Percentiles rank a stretch among this genome's conserved stretches.
Conservation (phyloP, 2,113 vertebrate species). For the Baryphthengus martii region DNA sequence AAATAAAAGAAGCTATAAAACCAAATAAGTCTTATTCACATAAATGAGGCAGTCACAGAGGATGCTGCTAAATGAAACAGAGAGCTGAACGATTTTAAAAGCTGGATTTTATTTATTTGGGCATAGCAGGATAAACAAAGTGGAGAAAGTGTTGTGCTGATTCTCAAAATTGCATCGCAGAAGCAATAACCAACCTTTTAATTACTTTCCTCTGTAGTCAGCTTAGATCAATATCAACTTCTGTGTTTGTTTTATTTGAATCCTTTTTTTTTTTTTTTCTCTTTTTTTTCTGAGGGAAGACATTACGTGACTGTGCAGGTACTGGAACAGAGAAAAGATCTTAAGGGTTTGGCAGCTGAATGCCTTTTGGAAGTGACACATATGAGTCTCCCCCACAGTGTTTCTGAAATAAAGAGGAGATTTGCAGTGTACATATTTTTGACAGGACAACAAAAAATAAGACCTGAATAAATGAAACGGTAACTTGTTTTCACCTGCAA, state of each 20-base stretch:
- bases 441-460: conserved; percentile 2
- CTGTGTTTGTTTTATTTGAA: conserved; percentile 42
- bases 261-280: conserved; percentile 12
- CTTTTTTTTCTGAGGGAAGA: background rate
- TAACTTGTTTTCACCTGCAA: conserved; percentile 14
- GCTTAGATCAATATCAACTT: conserved; percentile 55
- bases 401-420: conserved; percentile 26
- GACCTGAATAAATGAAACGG: background rate
- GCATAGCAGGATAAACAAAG: conserved; percentile 15
- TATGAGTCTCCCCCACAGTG: background rate
- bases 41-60: conserved; percentile 1
- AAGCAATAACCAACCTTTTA: conserved; percentile 57
- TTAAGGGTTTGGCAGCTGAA: conserved; percentile 25
- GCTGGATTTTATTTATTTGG: conserved; percentile 24
- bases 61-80: background rate
- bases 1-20: conserved; percentile 28
- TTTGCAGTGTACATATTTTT: background rate
- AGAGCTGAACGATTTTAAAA: conserved; percentile 35
- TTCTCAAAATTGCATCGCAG: conserved; percentile 61
- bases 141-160: conserved; percentile 36
- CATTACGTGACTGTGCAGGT: conserved; percentile 45
- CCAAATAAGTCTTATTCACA: background rate
- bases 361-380: background rate
- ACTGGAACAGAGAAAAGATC: conserved; percentile 8
- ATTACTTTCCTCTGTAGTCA: conserved; percentile 60